Base-by-base conservation (phyloP, 2,113 vertebrate genomes). In the Lota lota region DNA sequence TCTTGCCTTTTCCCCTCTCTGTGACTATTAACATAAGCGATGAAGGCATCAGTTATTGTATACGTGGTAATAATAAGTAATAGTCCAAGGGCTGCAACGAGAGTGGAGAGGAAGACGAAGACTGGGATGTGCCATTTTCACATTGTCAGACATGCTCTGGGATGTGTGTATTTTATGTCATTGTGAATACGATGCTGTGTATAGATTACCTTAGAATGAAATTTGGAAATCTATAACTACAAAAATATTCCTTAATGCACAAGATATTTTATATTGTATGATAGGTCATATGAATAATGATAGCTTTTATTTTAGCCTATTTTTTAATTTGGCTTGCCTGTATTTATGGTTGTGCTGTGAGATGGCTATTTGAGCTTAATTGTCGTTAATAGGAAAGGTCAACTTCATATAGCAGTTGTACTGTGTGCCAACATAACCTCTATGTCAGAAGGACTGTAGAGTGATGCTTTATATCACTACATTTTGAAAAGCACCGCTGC, bases 191-290 rank as follows among this genome's bases (percentile, higher is more conserved):
- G 88, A 75, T 88, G 77, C 74, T 87, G 76, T 85, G 73, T 81
- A 70, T 79, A 85, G 70, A 75, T 84, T 87, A 88, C 78, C 53
- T 87, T 88, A 87, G 83, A 80, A 79, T 77, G 76, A 85, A 81
- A 76, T 68, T 78, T 83, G 76, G 81, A 90, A 80, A 79, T 68
- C 63, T 84, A 61, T 79, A 75, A 87, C 79, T 78, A 75, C 74
- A 84, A 47, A 91, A 88, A 80, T 81, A 78, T 79, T 86, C 76
- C 89, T 81, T 87, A 82, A 88, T 89, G 86, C 87, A 90, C 91
- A 92, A 88, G 70, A 87, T 83, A 87, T 92, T 90, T 90, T 87
- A 80, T 85, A 85, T 84, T 88, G 78, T 83, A 72, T 76, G 79
- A 87, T 79, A 79, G 83, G 82, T 81, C 75, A 90, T 74, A 82